phyloP scores from a whole-genome alignment of 2,888 invertebrate genomes.

The Maniola hyperantus region DNA sequence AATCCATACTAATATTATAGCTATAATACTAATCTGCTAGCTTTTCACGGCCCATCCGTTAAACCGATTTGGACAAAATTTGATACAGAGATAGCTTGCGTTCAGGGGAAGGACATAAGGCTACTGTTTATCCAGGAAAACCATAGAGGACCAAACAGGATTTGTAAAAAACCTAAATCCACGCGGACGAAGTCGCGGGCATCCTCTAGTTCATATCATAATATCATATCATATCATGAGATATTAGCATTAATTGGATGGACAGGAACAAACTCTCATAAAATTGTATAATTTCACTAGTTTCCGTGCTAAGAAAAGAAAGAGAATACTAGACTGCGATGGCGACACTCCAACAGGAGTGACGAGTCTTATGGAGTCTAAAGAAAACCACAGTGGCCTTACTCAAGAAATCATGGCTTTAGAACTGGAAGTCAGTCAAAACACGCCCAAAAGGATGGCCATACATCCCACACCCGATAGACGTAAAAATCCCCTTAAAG shows the following conservation, averaged over 20 bases:
- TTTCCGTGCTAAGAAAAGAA: constrained; percentile 83
- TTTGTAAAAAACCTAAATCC: no score
- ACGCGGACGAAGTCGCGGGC: no score
- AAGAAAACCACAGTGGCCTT: constrained; percentile 83
- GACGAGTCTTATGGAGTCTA: constrained; percentile 66
- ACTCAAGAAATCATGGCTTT: constrained; percentile 87
- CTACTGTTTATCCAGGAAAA: no score
- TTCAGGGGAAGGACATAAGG: no score
- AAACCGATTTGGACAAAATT: no score
- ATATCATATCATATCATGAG: no score
- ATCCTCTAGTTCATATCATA: no score
- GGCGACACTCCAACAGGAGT: constrained; percentile 74
- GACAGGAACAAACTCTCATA: not conserved
- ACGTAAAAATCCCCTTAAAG: constrained; percentile 78
- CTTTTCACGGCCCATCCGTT: no score
- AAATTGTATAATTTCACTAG: constrained; percentile 43
- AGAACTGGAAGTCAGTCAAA: constrained; percentile 85
- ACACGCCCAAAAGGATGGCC: constrained; percentile 86
- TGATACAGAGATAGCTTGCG: no score
- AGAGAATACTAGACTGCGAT: constrained; percentile 80
- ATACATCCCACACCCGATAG: constrained; percentile 76
- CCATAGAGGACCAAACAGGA: no score
- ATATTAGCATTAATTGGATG: not conserved
- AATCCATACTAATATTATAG: no score
- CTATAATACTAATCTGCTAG: no score